These are phyloP conservation scores for Trimorus sp. DNA, from an alignment of 2,888 invertebrate genomes.

Conservation along the genomic window DNA sequence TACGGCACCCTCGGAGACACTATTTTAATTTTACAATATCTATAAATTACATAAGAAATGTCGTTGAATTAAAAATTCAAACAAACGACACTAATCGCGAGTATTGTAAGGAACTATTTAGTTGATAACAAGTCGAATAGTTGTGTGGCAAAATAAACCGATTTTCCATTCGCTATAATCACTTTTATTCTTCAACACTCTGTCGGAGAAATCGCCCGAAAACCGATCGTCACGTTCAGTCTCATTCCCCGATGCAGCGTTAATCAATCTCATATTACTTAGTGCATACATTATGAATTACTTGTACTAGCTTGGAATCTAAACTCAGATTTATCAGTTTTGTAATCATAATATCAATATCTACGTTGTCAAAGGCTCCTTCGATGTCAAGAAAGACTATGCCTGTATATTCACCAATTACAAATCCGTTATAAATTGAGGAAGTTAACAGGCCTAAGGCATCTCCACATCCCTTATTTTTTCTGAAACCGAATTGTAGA, in stretches of 20 bases:
- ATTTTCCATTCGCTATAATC: not conserved
- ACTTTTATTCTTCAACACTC: too few relatives aligned
- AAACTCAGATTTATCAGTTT: not conserved
- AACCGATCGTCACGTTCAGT: too few relatives aligned
- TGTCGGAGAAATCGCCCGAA: too few relatives aligned
- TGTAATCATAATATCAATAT: too few relatives aligned
- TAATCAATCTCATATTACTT: slow-evolving; percentile 6
- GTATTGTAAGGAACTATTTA: slow-evolving; percentile 7
- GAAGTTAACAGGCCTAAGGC: too few relatives aligned
- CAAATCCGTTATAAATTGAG: too few relatives aligned
- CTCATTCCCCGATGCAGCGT: not conserved
- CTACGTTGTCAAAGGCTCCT: too few relatives aligned
- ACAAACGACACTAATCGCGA: not conserved
- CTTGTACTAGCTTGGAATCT: not conserved
- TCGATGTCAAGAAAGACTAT: too few relatives aligned
- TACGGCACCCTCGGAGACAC: too few relatives aligned
- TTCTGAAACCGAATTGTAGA: too few relatives aligned
- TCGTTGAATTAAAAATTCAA: not conserved
- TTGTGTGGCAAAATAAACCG: not conserved
- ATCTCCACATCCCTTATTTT: too few relatives aligned
- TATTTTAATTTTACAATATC: not conserved
- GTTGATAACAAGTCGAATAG: not conserved
- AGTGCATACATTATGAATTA: slow-evolving; percentile 5
- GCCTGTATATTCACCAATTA: too few relatives aligned
- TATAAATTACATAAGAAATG: not conserved